Evolutionary conservation across 2,797 vertebrate species (phyloP).

Genomic region (Lepus townsendii): DNA sequence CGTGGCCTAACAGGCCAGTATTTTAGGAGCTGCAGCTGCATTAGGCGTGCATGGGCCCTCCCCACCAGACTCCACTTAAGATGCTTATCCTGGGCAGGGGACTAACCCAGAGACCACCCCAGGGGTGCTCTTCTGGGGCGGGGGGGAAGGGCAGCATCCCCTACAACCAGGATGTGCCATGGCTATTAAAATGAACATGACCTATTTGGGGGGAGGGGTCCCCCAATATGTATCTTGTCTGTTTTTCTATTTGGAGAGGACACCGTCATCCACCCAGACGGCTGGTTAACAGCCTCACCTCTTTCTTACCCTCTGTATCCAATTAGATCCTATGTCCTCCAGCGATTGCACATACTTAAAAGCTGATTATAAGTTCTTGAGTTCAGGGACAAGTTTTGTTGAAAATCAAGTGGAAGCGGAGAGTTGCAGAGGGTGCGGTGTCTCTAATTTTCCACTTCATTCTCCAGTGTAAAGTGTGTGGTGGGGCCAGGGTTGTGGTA

Average conservation of each 20-base stretch:
- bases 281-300: not conserved
- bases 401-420: conserved; percentile 28
- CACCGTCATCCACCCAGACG: not conserved
- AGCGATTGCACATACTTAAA: not conserved
- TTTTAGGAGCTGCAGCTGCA: too few relatives aligned
- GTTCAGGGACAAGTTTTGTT: not conserved
- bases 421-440: not conserved
- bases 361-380: not conserved
- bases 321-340: not conserved
- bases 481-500: too few relatives aligned
- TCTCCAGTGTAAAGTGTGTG: not conserved
- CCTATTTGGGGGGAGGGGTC: not conserved
- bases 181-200: not conserved
- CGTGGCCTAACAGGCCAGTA: too few relatives aligned
- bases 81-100: too few relatives aligned
- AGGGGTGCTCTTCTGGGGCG: too few relatives aligned
- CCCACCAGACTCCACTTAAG: too few relatives aligned
- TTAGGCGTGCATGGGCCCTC: too few relatives aligned
- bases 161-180: too few relatives aligned
- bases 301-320: not conserved
- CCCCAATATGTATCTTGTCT: not conserved
- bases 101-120: too few relatives aligned
- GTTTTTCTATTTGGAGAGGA: conserved; percentile 21
- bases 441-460: conserved; percentile 26
- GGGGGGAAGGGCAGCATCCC: too few relatives aligned